Evolutionary conservation across 2,113 vertebrate species (phyloP).

Genomic region (Camelus bactrianus): DNA sequence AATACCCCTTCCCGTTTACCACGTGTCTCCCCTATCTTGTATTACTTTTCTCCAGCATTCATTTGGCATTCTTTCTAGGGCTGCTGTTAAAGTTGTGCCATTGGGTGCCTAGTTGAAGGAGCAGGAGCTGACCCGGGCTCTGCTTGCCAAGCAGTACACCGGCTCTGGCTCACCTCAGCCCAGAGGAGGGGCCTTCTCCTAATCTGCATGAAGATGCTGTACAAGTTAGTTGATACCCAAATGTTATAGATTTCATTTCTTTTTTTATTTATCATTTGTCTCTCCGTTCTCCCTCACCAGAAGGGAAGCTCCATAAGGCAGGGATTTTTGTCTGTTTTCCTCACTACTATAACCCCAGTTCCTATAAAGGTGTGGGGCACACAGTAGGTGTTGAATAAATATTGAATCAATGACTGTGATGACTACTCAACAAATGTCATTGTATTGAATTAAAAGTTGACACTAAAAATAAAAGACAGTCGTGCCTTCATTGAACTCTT

Average conservation of each 20-base stretch:
- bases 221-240: not conserved
- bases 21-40: not conserved
- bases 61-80: not conserved
- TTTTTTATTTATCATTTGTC: not conserved
- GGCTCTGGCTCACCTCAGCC: not conserved
- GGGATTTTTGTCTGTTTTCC: not conserved
- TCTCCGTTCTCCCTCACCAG: not conserved
- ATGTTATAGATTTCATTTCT: not conserved
- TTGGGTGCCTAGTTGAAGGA: not conserved
- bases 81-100: not conserved
- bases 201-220: not conserved
- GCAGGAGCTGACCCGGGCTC: not conserved
- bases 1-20: not conserved
- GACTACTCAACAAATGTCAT: not conserved
- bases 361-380: not conserved
- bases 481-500: not conserved
- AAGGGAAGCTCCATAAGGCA: not conserved
- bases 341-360: not conserved
- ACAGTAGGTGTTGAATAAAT: not conserved
- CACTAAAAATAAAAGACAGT: conserved; percentile 53
- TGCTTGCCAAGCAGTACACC: not conserved
- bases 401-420: not conserved
- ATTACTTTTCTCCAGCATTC: not conserved
- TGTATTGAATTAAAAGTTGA: not conserved
- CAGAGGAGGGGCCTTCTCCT: not conserved